Evolutionary conservation across 2,888 invertebrate genomes (phyloP).

Genomic region (Seira sanloemensis): DNA sequence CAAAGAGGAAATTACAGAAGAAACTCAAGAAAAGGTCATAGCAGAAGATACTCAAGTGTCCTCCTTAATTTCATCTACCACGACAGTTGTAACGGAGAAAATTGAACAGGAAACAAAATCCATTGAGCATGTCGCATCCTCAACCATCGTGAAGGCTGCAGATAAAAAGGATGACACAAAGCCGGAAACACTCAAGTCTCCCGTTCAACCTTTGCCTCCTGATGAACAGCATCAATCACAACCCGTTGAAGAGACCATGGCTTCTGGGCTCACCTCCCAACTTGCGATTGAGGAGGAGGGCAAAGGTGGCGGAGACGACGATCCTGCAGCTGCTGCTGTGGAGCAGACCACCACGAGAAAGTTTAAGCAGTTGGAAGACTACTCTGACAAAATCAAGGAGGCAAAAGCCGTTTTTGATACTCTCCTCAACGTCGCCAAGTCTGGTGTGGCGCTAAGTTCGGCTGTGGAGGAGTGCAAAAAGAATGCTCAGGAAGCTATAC

Average conservation of each 20-base stretch:
- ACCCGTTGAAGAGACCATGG: neutral
- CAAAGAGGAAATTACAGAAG: neutral
- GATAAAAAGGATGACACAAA: neutral
- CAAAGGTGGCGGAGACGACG: slow-evolving; percentile 15
- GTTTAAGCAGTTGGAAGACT: slow-evolving; percentile 56
- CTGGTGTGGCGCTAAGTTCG: slow-evolving; percentile 64
- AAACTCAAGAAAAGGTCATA: neutral
- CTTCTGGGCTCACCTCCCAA: slow-evolving; percentile 7
- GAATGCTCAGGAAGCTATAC: slow-evolving; percentile 66
- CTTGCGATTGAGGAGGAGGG: slow-evolving; percentile 22
- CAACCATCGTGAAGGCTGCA: neutral
- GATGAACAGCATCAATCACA: slow-evolving; percentile 36
- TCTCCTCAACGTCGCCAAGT: slow-evolving; percentile 66
- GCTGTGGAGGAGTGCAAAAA: slow-evolving; percentile 66
- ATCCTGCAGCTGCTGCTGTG: neutral
- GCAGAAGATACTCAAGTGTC: too few species aligned
- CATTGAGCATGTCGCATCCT: slow-evolving; percentile 23
- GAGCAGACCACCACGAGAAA: slow-evolving; percentile 31
- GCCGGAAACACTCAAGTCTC: slow-evolving; percentile 46
- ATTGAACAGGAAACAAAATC: slow-evolving; percentile 28
- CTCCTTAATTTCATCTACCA: too few species aligned
- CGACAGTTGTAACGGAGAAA: too few species aligned
- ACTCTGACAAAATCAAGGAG: slow-evolving; percentile 65
- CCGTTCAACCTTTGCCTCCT: slow-evolving; percentile 36
- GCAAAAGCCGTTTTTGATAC: slow-evolving; percentile 69